Evolutionary conservation across 2,113 vertebrate species (phyloP).

Genomic region (Zeus faber): DNA sequence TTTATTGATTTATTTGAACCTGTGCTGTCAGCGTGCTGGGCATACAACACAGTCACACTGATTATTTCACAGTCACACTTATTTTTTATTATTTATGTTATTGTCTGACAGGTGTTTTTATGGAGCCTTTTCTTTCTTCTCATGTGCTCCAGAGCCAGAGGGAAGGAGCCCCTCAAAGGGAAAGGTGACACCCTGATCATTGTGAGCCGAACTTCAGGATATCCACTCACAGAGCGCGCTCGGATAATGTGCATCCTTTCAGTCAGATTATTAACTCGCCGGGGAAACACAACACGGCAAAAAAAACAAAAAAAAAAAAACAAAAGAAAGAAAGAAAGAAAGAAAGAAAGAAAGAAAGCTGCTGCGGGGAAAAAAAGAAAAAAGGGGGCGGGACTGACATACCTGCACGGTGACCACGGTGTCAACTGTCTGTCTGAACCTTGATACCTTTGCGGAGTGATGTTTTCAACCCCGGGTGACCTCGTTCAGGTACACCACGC

Average conservation of each 20-base stretch:
- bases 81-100: too few relatives aligned
- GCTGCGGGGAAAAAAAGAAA: too few relatives aligned
- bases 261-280: constrained; percentile 32
- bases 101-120: constrained; percentile 36
- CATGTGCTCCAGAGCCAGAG: constrained; percentile 23
- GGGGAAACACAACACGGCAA: constrained; percentile 54
- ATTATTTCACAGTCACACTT: too few relatives aligned
- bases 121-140: constrained; percentile 38
- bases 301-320: constrained; percentile 16
- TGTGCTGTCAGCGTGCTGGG: too few relatives aligned
- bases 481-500: constrained; percentile 38
- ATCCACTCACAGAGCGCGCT: constrained; percentile 44
- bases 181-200: constrained; percentile 65
- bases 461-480: constrained; percentile 51
- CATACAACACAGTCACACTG: too few relatives aligned
- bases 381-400: constrained; percentile 40
- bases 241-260: constrained; percentile 43
- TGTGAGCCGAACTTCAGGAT: constrained; percentile 54
- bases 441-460: constrained; percentile 28
- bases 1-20: too few relatives aligned
- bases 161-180: constrained; percentile 54
- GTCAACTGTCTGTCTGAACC: constrained; percentile 44
- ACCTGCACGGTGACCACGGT: constrained; percentile 47
- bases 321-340: constrained; percentile 26
- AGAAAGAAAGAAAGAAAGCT: neutral